Evolutionary conservation across 1,140 invertebrate species (phyloP), one percentile per base, ranked within the genome.

Genomic region (Chelonus insularis): DNA sequence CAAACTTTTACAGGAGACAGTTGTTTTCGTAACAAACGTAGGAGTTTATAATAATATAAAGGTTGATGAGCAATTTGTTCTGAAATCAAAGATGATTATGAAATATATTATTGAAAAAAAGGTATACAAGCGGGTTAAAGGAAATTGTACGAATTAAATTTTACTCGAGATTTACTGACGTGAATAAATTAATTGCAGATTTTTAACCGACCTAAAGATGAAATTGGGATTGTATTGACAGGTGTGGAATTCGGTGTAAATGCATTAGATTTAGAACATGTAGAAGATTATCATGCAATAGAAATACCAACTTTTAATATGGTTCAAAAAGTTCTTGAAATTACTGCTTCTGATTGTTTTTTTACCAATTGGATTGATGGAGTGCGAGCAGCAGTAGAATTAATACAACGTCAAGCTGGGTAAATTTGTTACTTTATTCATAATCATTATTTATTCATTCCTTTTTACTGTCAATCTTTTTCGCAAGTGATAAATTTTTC

Each of bases 221-320:
- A 75, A 62, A 18, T 73, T 54, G 70, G 67, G 9, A 61, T 74
- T 32, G 62, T 75, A 43, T 43, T 73, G 23, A 72, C 72, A 68
- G 71, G 72, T 11, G 67, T 65, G 1, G 23, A 59, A 16, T 14
- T 18, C 1, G 64, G 29, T 48, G 39, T 45, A 21, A 67, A 65
- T 43, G 2, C 36, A 34, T 34, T 57, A 50, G 62, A 18, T 16
- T 60, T 21, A 1, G 36, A 60, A 6, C 39, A 25, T 20, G 18
- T 51, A 11, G 34, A 60, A 21, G 18, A 43, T 5, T 39, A 45
- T 57, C 23, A 16, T 21, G 1, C 18, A 5, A 36, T 45, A 3
- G 36, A 63, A 48, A n/a, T 73, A 29, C 65, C 64, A 36, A 65
- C 70, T 29, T 75, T 68, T 68, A 47, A 68, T 39, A 62, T 68